A percentile compares a stretch with the other conserved stretches of the same genome.
These are phyloP conservation scores for Pelusios castaneus DNA, from an alignment of 2,113 vertebrate genomes.

Conservation along the genomic window DNA sequence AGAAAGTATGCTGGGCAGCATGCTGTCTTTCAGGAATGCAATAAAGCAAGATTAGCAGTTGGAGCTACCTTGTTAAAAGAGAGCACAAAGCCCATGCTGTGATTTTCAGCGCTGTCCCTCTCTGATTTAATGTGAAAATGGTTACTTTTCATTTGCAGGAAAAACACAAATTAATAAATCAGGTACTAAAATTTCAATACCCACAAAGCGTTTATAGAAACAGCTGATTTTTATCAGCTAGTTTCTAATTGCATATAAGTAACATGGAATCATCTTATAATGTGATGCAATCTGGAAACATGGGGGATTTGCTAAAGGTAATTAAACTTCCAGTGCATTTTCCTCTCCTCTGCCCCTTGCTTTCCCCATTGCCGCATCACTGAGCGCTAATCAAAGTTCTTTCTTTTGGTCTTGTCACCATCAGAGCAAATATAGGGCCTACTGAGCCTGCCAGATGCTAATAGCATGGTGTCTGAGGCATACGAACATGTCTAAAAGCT, in stretches of 20 bases:
- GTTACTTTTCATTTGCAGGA: conserved; percentile 27
- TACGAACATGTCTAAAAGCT: conserved; percentile 18
- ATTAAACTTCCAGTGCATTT: conserved; percentile 25
- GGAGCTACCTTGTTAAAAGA: conserved; percentile 48
- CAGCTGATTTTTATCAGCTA: conserved; percentile 67
- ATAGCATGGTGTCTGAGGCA: conserved; percentile 13
- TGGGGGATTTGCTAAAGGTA: conserved; percentile 21
- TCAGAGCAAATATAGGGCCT: background rate
- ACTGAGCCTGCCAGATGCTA: background rate
- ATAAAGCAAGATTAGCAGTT: conserved; percentile 46
- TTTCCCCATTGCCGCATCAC: too few relatives aligned
- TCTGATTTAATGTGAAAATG: conserved; percentile 1
- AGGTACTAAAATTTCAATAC: conserved; percentile 42
- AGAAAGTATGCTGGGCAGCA: background rate
- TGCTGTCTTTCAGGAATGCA: conserved; percentile 34
- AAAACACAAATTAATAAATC: conserved; percentile 62
- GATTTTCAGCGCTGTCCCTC: conserved; percentile 29
- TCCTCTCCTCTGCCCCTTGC: conserved; percentile 49
- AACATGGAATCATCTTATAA: conserved; percentile 42
- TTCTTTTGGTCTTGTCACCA: background rate
- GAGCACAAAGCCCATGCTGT: background rate
- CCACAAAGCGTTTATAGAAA: conserved; percentile 47
- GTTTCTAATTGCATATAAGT: conserved; percentile 62
- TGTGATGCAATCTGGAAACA: conserved; percentile 48
- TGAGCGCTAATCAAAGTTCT: background rate